Conservation (phyloP, 2,888 invertebrate genomes). For the Syrista parreyssii region DNA sequence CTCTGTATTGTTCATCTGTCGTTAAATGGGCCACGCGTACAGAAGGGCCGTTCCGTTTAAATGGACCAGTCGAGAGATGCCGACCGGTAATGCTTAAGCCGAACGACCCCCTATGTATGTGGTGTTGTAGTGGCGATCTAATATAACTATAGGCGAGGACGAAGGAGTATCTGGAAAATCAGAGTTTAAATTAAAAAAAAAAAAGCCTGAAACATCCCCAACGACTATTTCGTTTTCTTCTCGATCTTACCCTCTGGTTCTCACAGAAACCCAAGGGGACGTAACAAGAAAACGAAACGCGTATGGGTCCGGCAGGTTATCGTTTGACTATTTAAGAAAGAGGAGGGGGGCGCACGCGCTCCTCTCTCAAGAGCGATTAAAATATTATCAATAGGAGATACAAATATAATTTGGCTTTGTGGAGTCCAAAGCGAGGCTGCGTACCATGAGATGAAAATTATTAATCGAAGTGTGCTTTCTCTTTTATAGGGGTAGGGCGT, state of each 20-base stretch:
- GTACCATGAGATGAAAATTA: slow-evolving; percentile 27
- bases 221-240: slow-evolving; percentile 2
- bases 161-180: neutral
- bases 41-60: neutral
- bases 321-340: neutral
- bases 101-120: neutral
- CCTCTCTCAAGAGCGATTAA: neutral
- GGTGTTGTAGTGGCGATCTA: neutral
- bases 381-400: neutral
- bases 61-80: neutral
- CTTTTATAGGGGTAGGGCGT: slow-evolving; percentile 66
- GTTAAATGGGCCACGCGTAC: neutral
- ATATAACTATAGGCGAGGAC: neutral
- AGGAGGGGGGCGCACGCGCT: neutral
- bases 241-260: neutral
- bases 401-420: slow-evolving; percentile 12
- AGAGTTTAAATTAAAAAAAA: neutral
- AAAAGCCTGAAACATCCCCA: slow-evolving; percentile 11
- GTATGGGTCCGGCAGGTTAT: neutral
- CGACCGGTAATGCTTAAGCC: neutral
- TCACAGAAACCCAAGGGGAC: neutral
- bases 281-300: neutral
- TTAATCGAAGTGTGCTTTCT: slow-evolving; percentile 63
- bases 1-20: neutral
- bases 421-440: slow-evolving; percentile 25